Conservation (phyloP, 2,888 invertebrate genomes). For the Dynastes tityus region DNA sequence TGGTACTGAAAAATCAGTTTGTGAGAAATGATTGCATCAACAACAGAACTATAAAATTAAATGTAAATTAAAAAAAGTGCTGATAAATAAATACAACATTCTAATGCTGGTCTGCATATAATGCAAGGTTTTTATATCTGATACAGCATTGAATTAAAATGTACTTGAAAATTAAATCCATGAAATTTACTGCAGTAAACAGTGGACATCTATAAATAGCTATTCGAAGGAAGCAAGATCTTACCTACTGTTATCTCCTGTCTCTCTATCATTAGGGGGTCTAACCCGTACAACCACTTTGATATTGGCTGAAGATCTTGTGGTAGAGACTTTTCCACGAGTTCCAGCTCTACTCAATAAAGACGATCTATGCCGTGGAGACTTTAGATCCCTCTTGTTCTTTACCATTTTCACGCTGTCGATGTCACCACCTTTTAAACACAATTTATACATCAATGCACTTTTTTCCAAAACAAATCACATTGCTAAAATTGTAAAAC, state of each 20-base stretch:
- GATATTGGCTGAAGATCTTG: slow-evolving; percentile 73
- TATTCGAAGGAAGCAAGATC: slow-evolving; percentile 14
- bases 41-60: too few species aligned
- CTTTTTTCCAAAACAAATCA: slow-evolving; percentile 42
- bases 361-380: slow-evolving; percentile 55
- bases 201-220: too few species aligned
- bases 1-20: too few species aligned
- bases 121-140: too few species aligned
- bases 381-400: slow-evolving; percentile 61
- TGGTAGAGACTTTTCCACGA: slow-evolving; percentile 44
- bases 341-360: slow-evolving; percentile 48
- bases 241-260: slow-evolving; percentile 66
- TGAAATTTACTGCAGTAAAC: too few species aligned
- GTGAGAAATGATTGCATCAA: too few species aligned
- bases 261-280: slow-evolving; percentile 83
- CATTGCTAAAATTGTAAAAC: slow-evolving; percentile 45
- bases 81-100: too few species aligned
- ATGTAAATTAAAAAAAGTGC: too few species aligned
- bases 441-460: slow-evolving; percentile 53
- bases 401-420: slow-evolving; percentile 59
- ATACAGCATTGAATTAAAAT: too few species aligned
- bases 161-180: too few species aligned
- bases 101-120: too few species aligned
- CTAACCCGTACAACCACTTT: slow-evolving; percentile 89
- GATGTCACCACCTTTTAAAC: slow-evolving; percentile 46